phyloP scores from a whole-genome alignment of 2,113 vertebrate genomes.

The Chloropsis cyanopogon region DNA sequence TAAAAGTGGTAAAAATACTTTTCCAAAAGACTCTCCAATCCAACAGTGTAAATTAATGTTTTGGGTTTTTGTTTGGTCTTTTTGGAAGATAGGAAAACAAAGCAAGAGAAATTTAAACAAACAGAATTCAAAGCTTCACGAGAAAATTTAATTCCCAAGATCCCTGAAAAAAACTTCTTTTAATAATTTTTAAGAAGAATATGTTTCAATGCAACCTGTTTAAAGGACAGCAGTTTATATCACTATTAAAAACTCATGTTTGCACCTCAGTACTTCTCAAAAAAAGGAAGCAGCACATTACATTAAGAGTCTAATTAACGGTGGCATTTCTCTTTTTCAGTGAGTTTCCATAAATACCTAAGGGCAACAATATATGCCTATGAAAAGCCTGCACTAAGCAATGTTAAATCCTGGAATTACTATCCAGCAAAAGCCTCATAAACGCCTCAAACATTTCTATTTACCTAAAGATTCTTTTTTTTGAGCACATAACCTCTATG shows the following conservation, averaged over 20 bases:
- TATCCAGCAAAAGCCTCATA: background rate
- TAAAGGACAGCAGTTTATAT: background rate
- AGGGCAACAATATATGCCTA: background rate
- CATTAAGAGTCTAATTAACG: background rate
- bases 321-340: background rate
- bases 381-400: background rate
- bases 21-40: background rate
- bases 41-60: background rate
- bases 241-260: background rate
- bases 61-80: background rate
- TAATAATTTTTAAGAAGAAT: background rate
- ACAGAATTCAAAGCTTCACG: background rate
- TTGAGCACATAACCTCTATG: rapidly evolving
- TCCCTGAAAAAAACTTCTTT: background rate
- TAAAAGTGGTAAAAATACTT: background rate
- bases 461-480: background rate
- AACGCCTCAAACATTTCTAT: background rate
- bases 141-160: background rate
- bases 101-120: background rate
- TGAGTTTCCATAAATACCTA: background rate
- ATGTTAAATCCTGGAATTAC: background rate
- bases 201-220: background rate
- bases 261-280: background rate
- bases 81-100: background rate
- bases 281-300: background rate